Evolutionary conservation across 2,888 invertebrate species (phyloP), one percentile per base, ranked within the genome.

Genomic region (Leptogaster cylindrica): DNA sequence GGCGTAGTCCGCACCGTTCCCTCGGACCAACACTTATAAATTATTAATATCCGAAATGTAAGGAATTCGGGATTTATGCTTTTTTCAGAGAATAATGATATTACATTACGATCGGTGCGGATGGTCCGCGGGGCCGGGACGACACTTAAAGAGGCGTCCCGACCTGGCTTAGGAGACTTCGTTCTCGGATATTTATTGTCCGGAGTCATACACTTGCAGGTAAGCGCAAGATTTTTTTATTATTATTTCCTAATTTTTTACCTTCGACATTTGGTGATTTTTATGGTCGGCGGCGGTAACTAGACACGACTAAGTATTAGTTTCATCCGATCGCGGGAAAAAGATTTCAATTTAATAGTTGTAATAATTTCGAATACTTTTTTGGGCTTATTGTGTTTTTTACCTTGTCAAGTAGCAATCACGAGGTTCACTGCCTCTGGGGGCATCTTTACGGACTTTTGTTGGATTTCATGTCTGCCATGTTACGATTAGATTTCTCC

Each of bases 31-130:
- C 28, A 64, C 64, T 66, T 66, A 61, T 61, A 61, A 61, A 61
- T 61, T 61, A 66, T 66, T 66, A 66, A 66, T 66, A 66, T 52
- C 55, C 55, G 23, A 66, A 66, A 44, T 44, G 52, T 52, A 33
- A 52, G 55, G 66, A 66, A 66, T 66, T 66, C 39, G 44, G 31
- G 55, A 66, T 66, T 66, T 66, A 66, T 66, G 66, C 55, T 44
- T 46, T 66, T 55, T 66, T 33, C 33, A 28, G 33, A 64, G 64
- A 64, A 64, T 64, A 48, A 64, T 64, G 64, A 64, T 64, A 64
- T 64, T 64, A 33, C 64, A 64, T 64, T 64, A 48, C 64, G 7
- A 23, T 20, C 36, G 27, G 18, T 14, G 18, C 14, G 41, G 27
- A 25, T 41, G 12, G 3, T 25, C 44, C 16, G 25, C 39, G 41